Percentiles rank a stretch among this genome's conserved stretches.
phyloP scores from a whole-genome alignment of 2,888 invertebrate species.

The Stenotaenia linearis region DNA sequence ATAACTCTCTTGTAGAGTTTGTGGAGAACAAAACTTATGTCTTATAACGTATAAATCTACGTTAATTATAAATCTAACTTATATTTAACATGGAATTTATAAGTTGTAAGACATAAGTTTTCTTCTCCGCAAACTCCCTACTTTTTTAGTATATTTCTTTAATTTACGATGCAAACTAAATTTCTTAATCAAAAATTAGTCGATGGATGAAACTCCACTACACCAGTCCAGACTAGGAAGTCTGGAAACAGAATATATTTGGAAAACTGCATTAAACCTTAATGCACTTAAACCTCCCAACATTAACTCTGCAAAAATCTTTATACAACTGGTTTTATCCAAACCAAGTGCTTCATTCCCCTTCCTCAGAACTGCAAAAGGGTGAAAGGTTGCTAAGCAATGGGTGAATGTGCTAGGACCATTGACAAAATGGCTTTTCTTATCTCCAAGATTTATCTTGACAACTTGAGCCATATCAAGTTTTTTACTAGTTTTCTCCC shows the following conservation, averaged over 20 bases:
- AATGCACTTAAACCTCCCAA: neutral
- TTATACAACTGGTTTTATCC: neutral
- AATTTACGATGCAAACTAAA: no score
- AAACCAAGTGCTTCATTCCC: neutral
- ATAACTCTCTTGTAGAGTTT: no score
- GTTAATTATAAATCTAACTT: no score
- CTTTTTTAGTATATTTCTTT: no score
- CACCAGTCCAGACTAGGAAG: no score
- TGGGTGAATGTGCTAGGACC: neutral
- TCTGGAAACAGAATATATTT: neutral
- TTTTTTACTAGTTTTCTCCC: neutral
- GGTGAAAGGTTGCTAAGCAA: conserved; percentile 9
- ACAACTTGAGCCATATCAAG: neutral
- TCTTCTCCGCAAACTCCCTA: no score
- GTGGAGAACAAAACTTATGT: no score
- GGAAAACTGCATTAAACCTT: neutral
- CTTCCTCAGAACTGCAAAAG: neutral
- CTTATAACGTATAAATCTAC: no score
- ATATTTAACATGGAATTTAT: no score
- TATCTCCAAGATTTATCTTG: conserved; percentile 1
- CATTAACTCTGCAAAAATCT: neutral
- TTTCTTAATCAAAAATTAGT: no score
- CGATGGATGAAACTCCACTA: no score
- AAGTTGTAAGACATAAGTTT: no score
- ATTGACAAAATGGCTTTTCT: conserved; percentile 9